Evolutionary conservation across 2,797 vertebrate species (phyloP).

Genomic region (Glossophaga mutica): DNA sequence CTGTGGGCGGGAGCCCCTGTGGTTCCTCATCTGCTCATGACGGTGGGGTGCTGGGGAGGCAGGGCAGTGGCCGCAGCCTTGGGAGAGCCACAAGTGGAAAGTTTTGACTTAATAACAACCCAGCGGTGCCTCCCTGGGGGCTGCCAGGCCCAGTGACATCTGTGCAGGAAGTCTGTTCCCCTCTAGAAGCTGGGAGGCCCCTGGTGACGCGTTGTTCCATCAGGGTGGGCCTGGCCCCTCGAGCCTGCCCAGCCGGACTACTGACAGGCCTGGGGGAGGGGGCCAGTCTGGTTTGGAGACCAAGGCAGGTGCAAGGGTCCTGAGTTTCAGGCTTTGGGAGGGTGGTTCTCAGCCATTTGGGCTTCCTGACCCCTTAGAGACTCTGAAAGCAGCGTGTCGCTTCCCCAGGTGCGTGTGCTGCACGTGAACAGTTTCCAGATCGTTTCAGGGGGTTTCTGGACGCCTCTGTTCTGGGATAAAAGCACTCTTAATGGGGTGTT

Average conservation of each 20-base stretch:
- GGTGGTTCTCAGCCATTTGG: neutral
- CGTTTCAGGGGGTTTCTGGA: neutral
- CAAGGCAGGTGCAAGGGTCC: neutral
- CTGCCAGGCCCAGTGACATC: neutral
- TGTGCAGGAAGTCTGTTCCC: slow-evolving; percentile 3
- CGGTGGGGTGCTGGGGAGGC: neutral
- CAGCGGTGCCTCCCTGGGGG: neutral
- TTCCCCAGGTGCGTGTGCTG: neutral
- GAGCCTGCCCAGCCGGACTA: neutral
- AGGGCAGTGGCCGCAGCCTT: neutral
- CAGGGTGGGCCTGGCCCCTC: neutral
- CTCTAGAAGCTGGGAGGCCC: neutral
- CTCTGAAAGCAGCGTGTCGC: neutral
- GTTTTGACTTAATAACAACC: slow-evolving; percentile 6
- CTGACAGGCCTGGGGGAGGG: accelerated
- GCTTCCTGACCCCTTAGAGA: neutral
- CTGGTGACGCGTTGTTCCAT: neutral
- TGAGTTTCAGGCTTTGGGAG: neutral
- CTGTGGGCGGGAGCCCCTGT: neutral
- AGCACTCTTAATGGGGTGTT: neutral
- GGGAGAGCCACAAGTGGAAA: neutral
- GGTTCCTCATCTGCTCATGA: neutral
- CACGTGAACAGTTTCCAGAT: neutral
- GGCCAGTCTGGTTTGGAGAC: neutral
- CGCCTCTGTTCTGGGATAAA: neutral